Base-by-base conservation (phyloP, 2,113 vertebrate species). In the Nothocercus julius region DNA sequence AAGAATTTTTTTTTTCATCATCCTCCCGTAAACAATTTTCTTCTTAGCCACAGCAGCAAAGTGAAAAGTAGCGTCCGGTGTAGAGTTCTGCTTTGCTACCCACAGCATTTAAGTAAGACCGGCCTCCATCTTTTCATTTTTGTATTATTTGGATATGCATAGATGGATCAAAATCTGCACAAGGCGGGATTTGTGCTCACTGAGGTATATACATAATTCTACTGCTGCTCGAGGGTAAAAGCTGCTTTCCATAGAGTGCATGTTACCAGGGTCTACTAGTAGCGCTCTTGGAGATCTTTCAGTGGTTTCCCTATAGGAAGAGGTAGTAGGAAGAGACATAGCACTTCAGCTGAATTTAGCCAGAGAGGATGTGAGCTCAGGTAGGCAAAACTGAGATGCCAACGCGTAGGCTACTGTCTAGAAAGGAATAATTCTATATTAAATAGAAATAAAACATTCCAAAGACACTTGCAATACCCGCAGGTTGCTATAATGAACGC, bases 1-100 rank as follows among this genome's bases (percentile, higher is more conserved):
- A 97, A 97, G 96, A 96, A 96, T 97, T 61, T 97, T 97, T 98
- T 97, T 97, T 97, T 96, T 98, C 97, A 98, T 97, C 96, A 95
- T 96, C 93, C 92, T 82, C 56, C 93, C 69, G 77, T 95, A 97
- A 96, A 92, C 86, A 87, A 95, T 94, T 97, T 86, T 93, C 92
- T 94, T 93, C 96, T 95, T 82, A 94, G 94, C 89, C 96, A 95
- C 95, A 97, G 89, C 16, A 91, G 92, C 80, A 95, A 93, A 96
- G 85, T 47, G 90, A 95, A 93, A 83, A 62, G 75, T 13, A 80
- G 87, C 32, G 45, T 36, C 34, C 61, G 44, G 17, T 49, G 38
- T 5, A 70, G 36, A 67, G 87, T 42, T 90, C 74, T 88, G 77
- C 70, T 85, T 62, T 72, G 74, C 54, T 66, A 20, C 0, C 0